phyloP scores from a whole-genome alignment of 2,888 invertebrate genomes.

The Nezara viridula region DNA sequence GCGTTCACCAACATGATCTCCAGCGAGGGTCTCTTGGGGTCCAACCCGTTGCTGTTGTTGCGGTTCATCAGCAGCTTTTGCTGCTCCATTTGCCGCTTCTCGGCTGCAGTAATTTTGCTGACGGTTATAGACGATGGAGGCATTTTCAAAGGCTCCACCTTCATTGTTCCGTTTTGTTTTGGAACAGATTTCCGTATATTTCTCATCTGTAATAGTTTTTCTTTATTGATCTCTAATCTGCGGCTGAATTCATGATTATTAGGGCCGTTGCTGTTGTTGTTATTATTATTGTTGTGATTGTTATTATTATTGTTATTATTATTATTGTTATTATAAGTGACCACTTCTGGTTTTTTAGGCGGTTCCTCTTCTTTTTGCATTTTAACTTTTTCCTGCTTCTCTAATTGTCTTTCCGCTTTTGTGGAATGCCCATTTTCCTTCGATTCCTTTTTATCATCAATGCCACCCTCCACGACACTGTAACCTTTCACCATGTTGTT shows the following conservation, averaged over 20 bases:
- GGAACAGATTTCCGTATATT: slow-evolving; percentile 43
- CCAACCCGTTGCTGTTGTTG: slow-evolving; percentile 66
- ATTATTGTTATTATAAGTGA: slow-evolving; percentile 58
- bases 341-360: slow-evolving; percentile 38
- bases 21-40: slow-evolving; percentile 67
- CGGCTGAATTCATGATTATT: slow-evolving; percentile 43
- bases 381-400: slow-evolving; percentile 58
- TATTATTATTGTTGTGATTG: slow-evolving; percentile 59
- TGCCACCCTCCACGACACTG: slow-evolving; percentile 60
- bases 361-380: slow-evolving; percentile 51
- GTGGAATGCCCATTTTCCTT: slow-evolving; percentile 55
- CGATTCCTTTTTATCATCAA: slow-evolving; percentile 53
- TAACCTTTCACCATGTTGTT: slow-evolving; percentile 60
- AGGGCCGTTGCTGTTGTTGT: not conserved
- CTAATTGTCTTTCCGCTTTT: slow-evolving; percentile 57
- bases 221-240: slow-evolving; percentile 58
- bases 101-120: slow-evolving; percentile 67
- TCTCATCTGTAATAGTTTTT: slow-evolving; percentile 53
- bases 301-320: slow-evolving; percentile 61
- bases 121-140: slow-evolving; percentile 69
- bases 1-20: slow-evolving; percentile 68
- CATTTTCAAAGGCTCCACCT: slow-evolving; percentile 62
- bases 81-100: slow-evolving; percentile 66
- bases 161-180: slow-evolving; percentile 60
- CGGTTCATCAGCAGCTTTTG: slow-evolving; percentile 65